Evolutionary conservation across 2,888 invertebrate species (phyloP).

Genomic region (Habrosyne pyritoides): DNA sequence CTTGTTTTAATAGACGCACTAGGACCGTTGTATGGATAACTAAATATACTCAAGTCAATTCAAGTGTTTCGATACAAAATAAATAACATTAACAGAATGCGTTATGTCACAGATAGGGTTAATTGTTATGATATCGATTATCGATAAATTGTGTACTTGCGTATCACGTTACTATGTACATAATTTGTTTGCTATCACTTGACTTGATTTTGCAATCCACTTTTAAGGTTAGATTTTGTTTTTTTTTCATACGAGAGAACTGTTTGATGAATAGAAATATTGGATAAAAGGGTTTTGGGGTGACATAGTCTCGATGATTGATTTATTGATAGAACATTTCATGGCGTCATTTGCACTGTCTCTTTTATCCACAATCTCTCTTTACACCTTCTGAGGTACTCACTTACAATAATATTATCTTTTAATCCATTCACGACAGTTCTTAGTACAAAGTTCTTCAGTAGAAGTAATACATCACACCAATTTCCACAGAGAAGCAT

Average conservation of each 20-base stretch:
- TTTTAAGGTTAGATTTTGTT: neutral
- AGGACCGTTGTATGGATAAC: neutral
- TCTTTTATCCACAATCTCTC: too few relatives aligned
- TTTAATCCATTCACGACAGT: too few relatives aligned
- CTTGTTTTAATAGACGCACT: slow-evolving; percentile 3
- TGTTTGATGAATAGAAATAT: neutral
- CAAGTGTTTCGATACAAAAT: slow-evolving; percentile 14
- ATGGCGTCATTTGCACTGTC: too few relatives aligned
- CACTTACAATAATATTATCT: too few relatives aligned
- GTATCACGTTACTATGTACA: neutral
- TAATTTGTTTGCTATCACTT: neutral
- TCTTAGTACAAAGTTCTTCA: too few relatives aligned
- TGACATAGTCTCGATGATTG: too few relatives aligned
- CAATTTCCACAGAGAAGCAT: too few relatives aligned
- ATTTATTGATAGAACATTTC: too few relatives aligned
- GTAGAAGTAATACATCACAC: too few relatives aligned
- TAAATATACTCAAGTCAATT: slow-evolving; percentile 24
- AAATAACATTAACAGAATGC: neutral
- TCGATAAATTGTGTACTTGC: neutral
- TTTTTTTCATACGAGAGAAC: too few relatives aligned
- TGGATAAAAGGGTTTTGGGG: too few relatives aligned
- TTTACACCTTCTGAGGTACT: too few relatives aligned
- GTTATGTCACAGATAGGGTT: neutral
- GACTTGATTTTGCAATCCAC: neutral
- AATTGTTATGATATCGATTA: neutral